phyloP scores from a whole-genome alignment of 2,797 vertebrate genomes.

The Intellagama lesueurii region DNA sequence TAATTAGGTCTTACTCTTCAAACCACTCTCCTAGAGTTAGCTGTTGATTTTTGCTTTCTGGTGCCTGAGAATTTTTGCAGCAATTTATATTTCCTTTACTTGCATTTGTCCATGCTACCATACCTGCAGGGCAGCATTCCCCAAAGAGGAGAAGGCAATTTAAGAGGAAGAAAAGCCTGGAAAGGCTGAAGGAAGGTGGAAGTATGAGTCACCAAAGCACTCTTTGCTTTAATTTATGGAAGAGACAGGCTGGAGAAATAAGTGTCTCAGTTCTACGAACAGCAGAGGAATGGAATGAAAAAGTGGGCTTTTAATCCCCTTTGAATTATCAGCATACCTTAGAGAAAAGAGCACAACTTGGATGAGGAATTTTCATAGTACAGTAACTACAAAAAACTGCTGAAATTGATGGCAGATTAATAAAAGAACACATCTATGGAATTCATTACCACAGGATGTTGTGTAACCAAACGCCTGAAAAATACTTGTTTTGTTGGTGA shows the following conservation, averaged over 20 bases:
- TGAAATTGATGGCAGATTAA: conserved; percentile 2
- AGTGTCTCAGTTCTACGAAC: neutral
- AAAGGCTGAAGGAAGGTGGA: neutral
- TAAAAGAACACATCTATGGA: neutral
- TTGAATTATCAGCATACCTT: neutral
- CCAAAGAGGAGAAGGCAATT: neutral
- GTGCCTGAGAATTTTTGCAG: neutral
- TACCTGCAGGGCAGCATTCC: neutral
- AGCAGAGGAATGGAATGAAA: neutral
- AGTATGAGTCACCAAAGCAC: neutral
- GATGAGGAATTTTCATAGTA: neutral
- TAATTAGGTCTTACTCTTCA: neutral
- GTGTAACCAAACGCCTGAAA: neutral
- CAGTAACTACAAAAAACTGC: neutral
- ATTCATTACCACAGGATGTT: neutral
- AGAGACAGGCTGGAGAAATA: neutral
- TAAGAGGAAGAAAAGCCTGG: neutral
- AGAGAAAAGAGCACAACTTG: neutral
- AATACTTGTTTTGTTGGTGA: neutral
- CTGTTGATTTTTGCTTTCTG: neutral
- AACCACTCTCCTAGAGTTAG: neutral
- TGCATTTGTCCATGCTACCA: neutral
- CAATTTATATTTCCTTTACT: neutral
- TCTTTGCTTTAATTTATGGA: neutral
- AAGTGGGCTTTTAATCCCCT: neutral